Evolutionary conservation across 1,140 invertebrate genomes (phyloP).

Genomic region (Solenopsis invicta): DNA sequence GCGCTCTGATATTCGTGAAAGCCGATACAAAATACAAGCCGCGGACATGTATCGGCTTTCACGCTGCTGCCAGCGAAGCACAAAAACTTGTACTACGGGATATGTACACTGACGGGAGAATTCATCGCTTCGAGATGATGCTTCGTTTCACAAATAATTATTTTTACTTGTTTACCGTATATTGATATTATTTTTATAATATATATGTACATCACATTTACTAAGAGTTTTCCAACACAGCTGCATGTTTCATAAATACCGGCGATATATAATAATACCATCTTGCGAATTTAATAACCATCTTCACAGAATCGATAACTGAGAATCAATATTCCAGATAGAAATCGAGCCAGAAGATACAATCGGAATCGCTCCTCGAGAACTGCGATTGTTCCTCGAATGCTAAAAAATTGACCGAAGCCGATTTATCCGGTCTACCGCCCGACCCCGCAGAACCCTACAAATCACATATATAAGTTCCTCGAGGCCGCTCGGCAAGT

Average conservation of each 20-base stretch:
- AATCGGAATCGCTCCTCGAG: not conserved
- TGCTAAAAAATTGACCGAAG: conserved; percentile 69
- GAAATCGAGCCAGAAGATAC: not conserved
- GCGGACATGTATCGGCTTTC: conserved; percentile 67
- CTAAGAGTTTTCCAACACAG: no score
- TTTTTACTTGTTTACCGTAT: not conserved
- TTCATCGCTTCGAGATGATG: conserved; percentile 25
- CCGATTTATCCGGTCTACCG: conserved; percentile 64
- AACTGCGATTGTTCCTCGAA: conserved; percentile 60
- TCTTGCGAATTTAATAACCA: conserved; percentile 45
- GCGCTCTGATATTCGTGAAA: conserved; percentile 66
- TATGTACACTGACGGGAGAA: conserved; percentile 43
- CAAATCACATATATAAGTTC: conserved; percentile 75
- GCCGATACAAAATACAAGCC: conserved; percentile 65
- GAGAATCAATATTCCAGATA: conserved; percentile 59
- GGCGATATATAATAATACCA: not conserved
- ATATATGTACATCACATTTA: not conserved
- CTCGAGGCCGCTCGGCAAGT: conserved; percentile 17
- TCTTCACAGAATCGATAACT: not conserved
- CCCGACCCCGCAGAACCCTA: not conserved
- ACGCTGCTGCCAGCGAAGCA: conserved; percentile 18
- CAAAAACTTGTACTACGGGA: conserved; percentile 51
- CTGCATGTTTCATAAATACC: not conserved
- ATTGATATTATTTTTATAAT: not conserved
- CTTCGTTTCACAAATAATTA: not conserved